Evolutionary conservation across 37 sponge, comb jelly and placozoan species (phyloP), one percentile per base, ranked within the genome.

Genomic region (Spongilla lacustris): DNA sequence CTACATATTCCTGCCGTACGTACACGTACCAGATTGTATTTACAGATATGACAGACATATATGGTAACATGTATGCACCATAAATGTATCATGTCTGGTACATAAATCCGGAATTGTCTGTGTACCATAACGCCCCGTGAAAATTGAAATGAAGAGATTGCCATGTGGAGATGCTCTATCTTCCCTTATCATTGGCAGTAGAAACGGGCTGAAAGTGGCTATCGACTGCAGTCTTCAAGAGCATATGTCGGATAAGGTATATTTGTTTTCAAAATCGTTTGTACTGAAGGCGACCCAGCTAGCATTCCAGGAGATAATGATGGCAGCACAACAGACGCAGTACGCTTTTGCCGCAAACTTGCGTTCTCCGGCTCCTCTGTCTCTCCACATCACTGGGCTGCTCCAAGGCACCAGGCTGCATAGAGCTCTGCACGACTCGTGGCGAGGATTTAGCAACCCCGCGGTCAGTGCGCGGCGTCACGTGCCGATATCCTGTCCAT

Each of bases 181-280:
- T 17, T 1, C 58, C 58, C 12, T 58, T 58, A 58, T 58, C 4
- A 14, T 17, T 1, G 19, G 58, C 58, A 13, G 19, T n/a, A 50
- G 19, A n/a, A 66, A 3, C 4, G 80, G 67, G 0, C 28, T 27
- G 4, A 50, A 67, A 66, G 31, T 80, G 67, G 80, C 67, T 2
- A 49, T 80, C 13, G 80, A 80, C 35, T 80, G 80, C 80, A 66
- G 80, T 35, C 67, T 80, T 50, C 67, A 66, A 31, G 30, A 80
- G 22, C 30, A 28, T 34, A 80, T 80, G 80, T 48, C 80, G 4
- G 49, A 80, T 69, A 66, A 66, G 66, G 35, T 75, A 24, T 33
- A 23, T 5, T 13, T 25, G 19, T 30, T 8, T 35, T 75, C 41
- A 2, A 35, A 36, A 75, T 36, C n/a, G 10, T 29, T 3, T 28